Evolutionary conservation across 2,797 vertebrate species (phyloP).

Genomic region (Cynopterus sphinx): DNA sequence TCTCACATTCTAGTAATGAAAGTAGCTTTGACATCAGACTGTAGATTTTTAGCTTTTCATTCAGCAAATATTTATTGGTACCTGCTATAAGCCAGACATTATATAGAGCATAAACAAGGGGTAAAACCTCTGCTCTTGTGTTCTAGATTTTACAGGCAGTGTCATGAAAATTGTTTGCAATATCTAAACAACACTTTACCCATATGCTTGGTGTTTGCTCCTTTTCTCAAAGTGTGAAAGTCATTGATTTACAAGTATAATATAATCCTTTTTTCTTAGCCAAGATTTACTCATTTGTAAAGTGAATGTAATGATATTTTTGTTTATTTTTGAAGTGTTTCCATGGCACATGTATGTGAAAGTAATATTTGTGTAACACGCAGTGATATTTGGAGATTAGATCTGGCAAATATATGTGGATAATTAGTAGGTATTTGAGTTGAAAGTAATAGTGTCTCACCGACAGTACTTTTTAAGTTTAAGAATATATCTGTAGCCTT

Average conservation of each 20-base stretch:
- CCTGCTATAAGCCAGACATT: not conserved
- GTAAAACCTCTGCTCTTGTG: not conserved
- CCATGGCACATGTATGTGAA: not conserved
- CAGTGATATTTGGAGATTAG: not conserved
- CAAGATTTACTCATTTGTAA: not conserved
- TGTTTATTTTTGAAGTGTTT: slow-evolving; percentile 41
- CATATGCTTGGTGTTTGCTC: not conserved
- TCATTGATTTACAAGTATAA: slow-evolving; percentile 5
- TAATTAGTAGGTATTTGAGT: not conserved
- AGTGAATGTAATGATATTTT: not conserved
- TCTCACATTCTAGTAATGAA: not conserved
- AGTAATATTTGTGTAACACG: not conserved
- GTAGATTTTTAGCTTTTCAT: not conserved
- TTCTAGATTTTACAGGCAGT: not conserved
- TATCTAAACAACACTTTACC: not conserved
- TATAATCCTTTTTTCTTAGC: not conserved
- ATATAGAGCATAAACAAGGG: not conserved
- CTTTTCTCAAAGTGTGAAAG: not conserved
- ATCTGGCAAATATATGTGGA: not conserved
- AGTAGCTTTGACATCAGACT: not conserved
- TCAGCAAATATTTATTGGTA: not conserved
- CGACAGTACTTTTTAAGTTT: slow-evolving; percentile 3
- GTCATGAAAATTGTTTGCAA: not conserved
- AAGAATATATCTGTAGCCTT: not conserved
- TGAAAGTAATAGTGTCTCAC: slow-evolving; percentile 1